phyloP scores from a whole-genome alignment of 2,113 vertebrate species.

The Equus quagga region DNA sequence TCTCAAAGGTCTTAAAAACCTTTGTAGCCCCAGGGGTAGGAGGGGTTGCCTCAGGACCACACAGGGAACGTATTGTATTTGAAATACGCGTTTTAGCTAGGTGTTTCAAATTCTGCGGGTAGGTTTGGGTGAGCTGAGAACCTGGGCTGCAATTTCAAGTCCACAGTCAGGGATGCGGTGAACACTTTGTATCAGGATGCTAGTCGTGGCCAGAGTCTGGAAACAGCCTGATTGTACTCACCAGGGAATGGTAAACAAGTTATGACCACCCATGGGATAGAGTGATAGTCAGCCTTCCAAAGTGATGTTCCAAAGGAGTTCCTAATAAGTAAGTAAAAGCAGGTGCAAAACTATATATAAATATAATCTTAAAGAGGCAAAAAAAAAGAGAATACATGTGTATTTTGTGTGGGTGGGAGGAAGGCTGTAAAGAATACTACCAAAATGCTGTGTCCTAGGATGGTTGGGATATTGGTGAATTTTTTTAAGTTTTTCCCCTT shows the following conservation, averaged over 20 bases:
- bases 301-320: neutral
- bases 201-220: neutral
- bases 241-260: neutral
- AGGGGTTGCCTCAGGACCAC: neutral
- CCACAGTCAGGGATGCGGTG: neutral
- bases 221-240: neutral
- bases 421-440: neutral
- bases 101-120: neutral
- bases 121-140: neutral
- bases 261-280: fast-evolving
- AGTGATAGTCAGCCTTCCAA: neutral
- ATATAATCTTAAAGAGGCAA: neutral
- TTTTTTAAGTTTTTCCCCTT: neutral
- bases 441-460: neutral
- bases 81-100: neutral
- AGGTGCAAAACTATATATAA: neutral
- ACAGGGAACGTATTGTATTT: neutral
- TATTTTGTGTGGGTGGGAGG: neutral
- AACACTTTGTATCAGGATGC: neutral
- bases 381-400: neutral
- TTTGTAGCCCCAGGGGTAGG: too few species aligned
- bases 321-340: neutral
- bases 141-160: neutral
- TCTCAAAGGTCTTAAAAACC: neutral
- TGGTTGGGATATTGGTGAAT: neutral